These are phyloP conservation scores for Shargacucullia verbasci DNA, from an alignment of 2,888 invertebrate species.

Conservation along the genomic window DNA sequence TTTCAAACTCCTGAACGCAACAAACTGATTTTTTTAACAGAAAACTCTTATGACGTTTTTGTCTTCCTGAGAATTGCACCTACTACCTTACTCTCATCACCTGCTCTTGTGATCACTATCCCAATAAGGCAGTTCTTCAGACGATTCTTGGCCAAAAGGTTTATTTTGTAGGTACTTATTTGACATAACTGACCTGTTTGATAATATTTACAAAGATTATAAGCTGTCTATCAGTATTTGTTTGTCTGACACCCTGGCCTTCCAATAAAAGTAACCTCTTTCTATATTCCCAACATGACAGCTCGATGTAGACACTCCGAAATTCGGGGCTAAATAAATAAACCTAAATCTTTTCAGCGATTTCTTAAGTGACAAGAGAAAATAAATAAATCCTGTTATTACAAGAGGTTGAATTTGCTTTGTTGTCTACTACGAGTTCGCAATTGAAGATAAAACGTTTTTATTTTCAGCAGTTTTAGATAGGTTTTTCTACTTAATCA, in stretches of 20 bases:
- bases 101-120: too few species aligned
- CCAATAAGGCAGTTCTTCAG: too few species aligned
- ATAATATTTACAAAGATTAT: slow-evolving; percentile 3
- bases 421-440: slow-evolving; percentile 20
- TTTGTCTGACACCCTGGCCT: neutral
- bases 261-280: neutral
- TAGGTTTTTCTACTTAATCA: too few species aligned
- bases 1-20: too few species aligned
- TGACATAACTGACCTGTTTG: slow-evolving; percentile 5
- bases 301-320: slow-evolving; percentile 7
- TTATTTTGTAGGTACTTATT: too few species aligned
- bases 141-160: too few species aligned
- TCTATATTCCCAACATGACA: slow-evolving; percentile 12
- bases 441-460: slow-evolving; percentile 1
- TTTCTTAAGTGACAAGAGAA: slow-evolving; percentile 27
- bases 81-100: too few species aligned
- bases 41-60: too few species aligned
- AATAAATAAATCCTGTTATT: slow-evolving; percentile 45
- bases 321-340: slow-evolving; percentile 30
- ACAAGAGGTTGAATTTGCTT: slow-evolving; percentile 22
- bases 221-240: neutral
- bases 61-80: too few species aligned
- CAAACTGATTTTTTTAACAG: too few species aligned
- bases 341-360: slow-evolving; percentile 26
- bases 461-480: slow-evolving; percentile 3